A percentile compares a stretch with the other conserved stretches of the same genome.
Evolutionary conservation across 2,113 vertebrate genomes (phyloP).

Genomic region (Urocynchramus pylzowi): DNA sequence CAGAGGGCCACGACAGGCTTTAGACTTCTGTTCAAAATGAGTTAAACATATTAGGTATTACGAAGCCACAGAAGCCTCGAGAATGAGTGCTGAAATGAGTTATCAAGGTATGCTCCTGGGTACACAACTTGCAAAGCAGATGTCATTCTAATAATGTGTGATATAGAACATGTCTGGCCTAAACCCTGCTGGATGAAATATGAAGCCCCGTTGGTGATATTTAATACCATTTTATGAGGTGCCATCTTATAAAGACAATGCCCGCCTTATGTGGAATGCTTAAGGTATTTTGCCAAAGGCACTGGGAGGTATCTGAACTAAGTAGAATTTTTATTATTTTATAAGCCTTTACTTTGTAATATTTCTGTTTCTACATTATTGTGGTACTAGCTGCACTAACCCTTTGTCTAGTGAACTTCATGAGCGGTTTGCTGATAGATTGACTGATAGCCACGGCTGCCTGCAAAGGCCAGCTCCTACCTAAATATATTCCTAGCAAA

Average conservation of each 20-base stretch:
- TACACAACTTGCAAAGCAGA: slow-evolving; percentile 88
- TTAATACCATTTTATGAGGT: slow-evolving; percentile 98
- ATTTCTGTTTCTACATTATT: slow-evolving; percentile 85
- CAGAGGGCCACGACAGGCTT: slow-evolving; percentile 85
- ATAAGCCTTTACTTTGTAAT: slow-evolving; percentile 91
- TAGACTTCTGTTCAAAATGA: slow-evolving; percentile 85
- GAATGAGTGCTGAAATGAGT: slow-evolving; percentile 84
- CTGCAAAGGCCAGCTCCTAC: slow-evolving; percentile 60
- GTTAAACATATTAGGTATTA: slow-evolving; percentile 86
- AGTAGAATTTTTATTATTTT: slow-evolving; percentile 94
- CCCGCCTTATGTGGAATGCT: slow-evolving; percentile 83
- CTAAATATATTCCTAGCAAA: slow-evolving; percentile 61
- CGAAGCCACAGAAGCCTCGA: slow-evolving; percentile 78
- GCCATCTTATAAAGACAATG: slow-evolving; percentile 84
- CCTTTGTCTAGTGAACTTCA: slow-evolving; percentile 74
- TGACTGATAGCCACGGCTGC: slow-evolving; percentile 68
- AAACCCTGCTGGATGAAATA: slow-evolving; percentile 89
- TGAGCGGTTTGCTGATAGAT: slow-evolving; percentile 66
- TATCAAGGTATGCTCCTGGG: slow-evolving; percentile 86
- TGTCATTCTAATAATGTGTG: slow-evolving; percentile 96
- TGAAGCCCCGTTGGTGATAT: slow-evolving; percentile 87
- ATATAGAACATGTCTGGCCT: slow-evolving; percentile 86
- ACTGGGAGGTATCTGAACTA: slow-evolving; percentile 82
- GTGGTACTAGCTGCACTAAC: slow-evolving; percentile 75
- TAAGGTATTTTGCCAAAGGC: slow-evolving; percentile 84